Conservation (phyloP, 2,888 invertebrate genomes). For the Polydesmus complanatus region DNA sequence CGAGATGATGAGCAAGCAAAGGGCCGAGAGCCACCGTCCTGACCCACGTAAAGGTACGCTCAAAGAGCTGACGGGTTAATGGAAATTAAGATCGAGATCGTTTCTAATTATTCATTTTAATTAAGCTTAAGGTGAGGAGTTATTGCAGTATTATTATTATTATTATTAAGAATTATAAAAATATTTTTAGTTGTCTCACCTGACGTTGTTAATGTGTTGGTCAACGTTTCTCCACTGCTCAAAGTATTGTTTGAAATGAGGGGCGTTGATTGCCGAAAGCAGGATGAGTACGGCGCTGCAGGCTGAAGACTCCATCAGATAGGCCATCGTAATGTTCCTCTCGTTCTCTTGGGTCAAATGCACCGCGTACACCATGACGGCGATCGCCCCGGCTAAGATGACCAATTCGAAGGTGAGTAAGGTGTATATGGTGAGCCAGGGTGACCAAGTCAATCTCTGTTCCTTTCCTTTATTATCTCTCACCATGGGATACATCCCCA, state of each 20-base stretch:
- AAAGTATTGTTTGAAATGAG: background rate
- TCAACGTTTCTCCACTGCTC: background rate
- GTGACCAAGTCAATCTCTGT: background rate
- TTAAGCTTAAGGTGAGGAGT: too few species aligned
- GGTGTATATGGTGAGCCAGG: background rate
- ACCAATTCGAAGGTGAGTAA: background rate
- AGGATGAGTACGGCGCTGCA: background rate
- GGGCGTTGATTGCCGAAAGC: background rate
- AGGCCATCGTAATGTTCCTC: background rate
- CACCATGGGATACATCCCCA: constrained; percentile 3
- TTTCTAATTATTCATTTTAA: too few species aligned
- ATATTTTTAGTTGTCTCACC: too few species aligned
- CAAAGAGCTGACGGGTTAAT: too few species aligned
- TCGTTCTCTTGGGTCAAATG: background rate
- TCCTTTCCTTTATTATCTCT: background rate
- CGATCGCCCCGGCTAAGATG: background rate
- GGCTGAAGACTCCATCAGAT: background rate
- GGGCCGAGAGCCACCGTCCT: background rate
- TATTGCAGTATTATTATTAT: too few species aligned
- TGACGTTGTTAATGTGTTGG: too few species aligned
- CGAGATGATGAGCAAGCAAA: background rate
- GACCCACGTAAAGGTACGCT: too few species aligned
- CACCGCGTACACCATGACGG: background rate
- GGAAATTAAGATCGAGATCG: too few species aligned
- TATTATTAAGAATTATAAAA: too few species aligned